phyloP scores from a whole-genome alignment of 2,888 invertebrate species.

The Drosophila planitibia region DNA sequence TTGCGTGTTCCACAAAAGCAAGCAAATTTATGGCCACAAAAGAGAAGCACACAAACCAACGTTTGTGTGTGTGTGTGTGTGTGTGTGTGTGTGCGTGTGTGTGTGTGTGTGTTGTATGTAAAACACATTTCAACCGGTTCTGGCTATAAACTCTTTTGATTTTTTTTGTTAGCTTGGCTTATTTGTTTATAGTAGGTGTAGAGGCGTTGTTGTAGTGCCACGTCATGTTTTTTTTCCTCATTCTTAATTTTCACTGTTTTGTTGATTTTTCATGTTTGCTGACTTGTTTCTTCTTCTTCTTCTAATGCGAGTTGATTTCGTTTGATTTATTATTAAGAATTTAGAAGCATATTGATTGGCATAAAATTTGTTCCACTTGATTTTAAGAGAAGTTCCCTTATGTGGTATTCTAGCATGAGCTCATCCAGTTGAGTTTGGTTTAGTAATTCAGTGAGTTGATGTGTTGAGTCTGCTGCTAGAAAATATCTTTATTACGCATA shows the following conservation, averaged over 20 bases:
- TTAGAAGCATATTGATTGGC: slow-evolving; percentile 17
- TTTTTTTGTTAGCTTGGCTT: slow-evolving; percentile 15
- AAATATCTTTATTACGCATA: slow-evolving; percentile 29
- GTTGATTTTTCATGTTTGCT: slow-evolving; percentile 40
- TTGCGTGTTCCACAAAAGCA: slow-evolving; percentile 35
- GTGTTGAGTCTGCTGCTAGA: not conserved
- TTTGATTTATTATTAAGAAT: slow-evolving; percentile 29
- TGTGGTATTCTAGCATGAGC: slow-evolving; percentile 53
- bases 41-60: slow-evolving; percentile 36
- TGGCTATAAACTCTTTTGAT: slow-evolving; percentile 20
- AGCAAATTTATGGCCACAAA: slow-evolving; percentile 41
- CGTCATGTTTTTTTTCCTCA: slow-evolving; percentile 53
- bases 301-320: not conserved
- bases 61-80: slow-evolving; percentile 2
- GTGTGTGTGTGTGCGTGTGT: slow-evolving; percentile 10
- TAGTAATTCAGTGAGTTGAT: slow-evolving; percentile 2
- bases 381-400: slow-evolving; percentile 12
- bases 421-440: slow-evolving; percentile 46
- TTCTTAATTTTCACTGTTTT: slow-evolving; percentile 1
- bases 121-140: slow-evolving; percentile 63
- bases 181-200: slow-evolving; percentile 33
- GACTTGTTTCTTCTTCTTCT: slow-evolving; percentile 21
- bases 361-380: slow-evolving; percentile 7
- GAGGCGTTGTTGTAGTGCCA: slow-evolving; percentile 64
- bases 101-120: slow-evolving; percentile 5